Base-by-base conservation (phyloP, 2,113 vertebrate genomes). In the Apistogramma diplotaenia region DNA sequence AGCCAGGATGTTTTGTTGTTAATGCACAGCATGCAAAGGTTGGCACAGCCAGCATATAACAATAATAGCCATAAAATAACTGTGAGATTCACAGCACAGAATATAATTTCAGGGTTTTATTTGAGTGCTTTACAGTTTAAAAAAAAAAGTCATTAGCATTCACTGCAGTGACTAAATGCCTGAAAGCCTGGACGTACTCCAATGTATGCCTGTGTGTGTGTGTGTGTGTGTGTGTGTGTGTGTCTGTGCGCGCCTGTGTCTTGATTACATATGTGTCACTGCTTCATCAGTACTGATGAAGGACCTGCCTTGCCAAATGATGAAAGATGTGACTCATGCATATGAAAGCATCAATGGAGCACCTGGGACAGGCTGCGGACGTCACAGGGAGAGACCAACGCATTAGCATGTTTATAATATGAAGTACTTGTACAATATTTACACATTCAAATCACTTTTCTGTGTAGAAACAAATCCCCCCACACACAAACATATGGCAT, bases 261-360 rank as follows among this genome's bases (percentile, higher is more conserved):
- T 29, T 49, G 40, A 49, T 70, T 49, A 46, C 61, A 43, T 62
- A 18, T 54, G 77, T 81, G 70, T 35, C 15, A 54, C 4, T 18
- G 72, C 60, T 62, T 23, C 57, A 65, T 89, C 54, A 79, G 70
- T 71, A 74, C 65, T 87, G 83, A 90, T 90, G 79, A 83, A 85
- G 76, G 51, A 71, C 40, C 83, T 54, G 81, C 85, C 83, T 56
- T 55, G 51, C 74, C 46, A 71, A 83, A 85, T 81, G 87, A 85
- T 89, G 81, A 93, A 89, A 89, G 74, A 86, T 85, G 73, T 27
- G 74, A 86, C 76, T 81, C 7, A 29, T 71, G 62, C 81, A 77
- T 88, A 73, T 82, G 61, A 71, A 86, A 88, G 82, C 70, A 87
- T 86, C 81, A 91, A 21, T 85, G 59, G 57, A 85, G 49, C 87